Base-by-base conservation (phyloP, 1,140 invertebrate species). In the Nixonia krombeini region DNA sequence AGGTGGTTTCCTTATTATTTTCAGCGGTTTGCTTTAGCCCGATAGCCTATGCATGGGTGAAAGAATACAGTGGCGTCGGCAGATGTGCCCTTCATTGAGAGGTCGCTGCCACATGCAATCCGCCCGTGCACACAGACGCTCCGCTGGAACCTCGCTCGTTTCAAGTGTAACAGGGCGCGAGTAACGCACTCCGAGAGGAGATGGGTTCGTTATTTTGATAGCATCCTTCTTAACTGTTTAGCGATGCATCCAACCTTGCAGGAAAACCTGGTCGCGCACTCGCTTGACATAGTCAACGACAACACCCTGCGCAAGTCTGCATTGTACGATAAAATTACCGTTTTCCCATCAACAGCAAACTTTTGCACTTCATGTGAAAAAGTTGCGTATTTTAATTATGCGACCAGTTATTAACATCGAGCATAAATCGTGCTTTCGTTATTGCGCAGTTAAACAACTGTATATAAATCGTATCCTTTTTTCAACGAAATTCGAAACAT, bases 121-220 rank as follows among this genome's bases (percentile, higher is more conserved):
- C 58, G 55, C 53, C 40, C 53, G 52, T 49, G 52, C 35, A 62
- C 40, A 42, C 31, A 10, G 6, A 13, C 26, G 13, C n/a, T n/a
- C 10, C 13, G 45, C 13, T 28, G 18, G 41, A 44, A 44, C 45
- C 37, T 6, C 10, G 40, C n/a, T 59, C 73, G 65, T 70, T 79
- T 78, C 63, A 70, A 51, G 63, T 68, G 61, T 69, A 77, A 50
- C 72, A 58, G 58, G 35, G 70, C 74, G 77, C 76, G 38, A 72
- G 51, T 77, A 74, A 78, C 68, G 51, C 50, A 62, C 68, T 53
- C 49, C 46, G 63, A 74, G 75, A 75, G 73, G 62, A 63, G 68
- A 67, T 66, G 50, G 67, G 58, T 73, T 79, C 73, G 70, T 79
- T 77, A 79, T 75, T 78, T 75, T 77, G 76, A 79, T 79, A 78